These are phyloP conservation scores for Aspiorhynchus laticeps DNA, from an alignment of 2,113 vertebrate species.

Conservation along the genomic window DNA sequence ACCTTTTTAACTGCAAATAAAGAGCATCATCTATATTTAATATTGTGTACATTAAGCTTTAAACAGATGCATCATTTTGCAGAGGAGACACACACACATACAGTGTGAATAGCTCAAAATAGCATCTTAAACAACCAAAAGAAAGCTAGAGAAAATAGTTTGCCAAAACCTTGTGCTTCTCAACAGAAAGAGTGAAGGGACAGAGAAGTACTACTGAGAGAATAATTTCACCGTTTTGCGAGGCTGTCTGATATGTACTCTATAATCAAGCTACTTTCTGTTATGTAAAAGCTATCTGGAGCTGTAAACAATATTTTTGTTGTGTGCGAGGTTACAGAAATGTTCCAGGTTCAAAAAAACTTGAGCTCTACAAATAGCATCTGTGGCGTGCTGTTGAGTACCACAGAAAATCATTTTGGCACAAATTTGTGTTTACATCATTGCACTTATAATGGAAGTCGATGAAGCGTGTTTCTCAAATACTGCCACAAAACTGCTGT, in stretches of 20 bases:
- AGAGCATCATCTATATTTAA: constrained; percentile 27
- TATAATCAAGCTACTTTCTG: constrained; percentile 7
- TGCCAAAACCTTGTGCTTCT: background rate
- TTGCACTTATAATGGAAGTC: background rate
- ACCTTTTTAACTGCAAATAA: constrained; percentile 25
- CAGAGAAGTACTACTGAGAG: background rate
- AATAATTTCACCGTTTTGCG: constrained; percentile 28
- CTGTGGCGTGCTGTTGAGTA: background rate
- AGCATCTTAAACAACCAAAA: background rate
- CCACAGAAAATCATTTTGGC: background rate
- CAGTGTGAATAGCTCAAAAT: background rate
- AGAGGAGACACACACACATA: background rate
- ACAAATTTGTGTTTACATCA: background rate
- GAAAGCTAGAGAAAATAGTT: background rate
- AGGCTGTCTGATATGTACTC: constrained; percentile 15
- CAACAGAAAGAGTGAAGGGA: background rate
- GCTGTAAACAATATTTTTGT: constrained; percentile 20
- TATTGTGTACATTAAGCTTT: background rate
- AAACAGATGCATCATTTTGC: background rate
- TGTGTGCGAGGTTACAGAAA: background rate
- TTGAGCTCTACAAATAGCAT: background rate
- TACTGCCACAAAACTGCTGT: background rate
- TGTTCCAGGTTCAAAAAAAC: background rate
- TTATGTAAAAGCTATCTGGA: constrained; percentile 17
- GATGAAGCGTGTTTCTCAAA: background rate